Evolutionary conservation across 2,797 vertebrate genomes (phyloP), one percentile per base, ranked within the genome.

Genomic region (Rhodeus uyekii): DNA sequence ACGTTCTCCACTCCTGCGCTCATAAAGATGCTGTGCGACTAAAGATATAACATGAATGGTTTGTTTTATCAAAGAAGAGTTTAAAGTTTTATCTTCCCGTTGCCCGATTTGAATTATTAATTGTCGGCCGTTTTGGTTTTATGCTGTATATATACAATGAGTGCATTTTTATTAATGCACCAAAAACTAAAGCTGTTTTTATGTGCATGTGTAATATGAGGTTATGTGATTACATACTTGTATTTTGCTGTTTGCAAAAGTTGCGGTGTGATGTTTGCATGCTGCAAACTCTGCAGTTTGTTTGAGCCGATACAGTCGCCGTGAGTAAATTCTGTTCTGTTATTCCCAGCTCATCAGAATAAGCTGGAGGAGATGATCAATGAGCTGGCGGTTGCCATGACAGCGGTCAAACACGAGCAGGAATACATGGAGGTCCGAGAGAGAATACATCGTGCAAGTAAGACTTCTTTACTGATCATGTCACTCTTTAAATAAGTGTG

Each of bases 381-480:
- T 1, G 98, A 99, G 88, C 90, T 99, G 76, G 98, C 98, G 0
- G 97, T 99, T 83, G 96, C 98, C 1, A 99, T 99, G 98, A 99
- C 98, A 0, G 98, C 98, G 0, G 98, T 99, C 4, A 99, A 99
- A 89, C 98, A 99, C 0, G 98, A 99, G 87, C 98, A 99, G 92
- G 98, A 99, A 90, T 99, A 99, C 95, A 99, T 99, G 98, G 98
- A 99, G 93, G 98, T 99, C n/a, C 97, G 98, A 8, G 98, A 99
- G 93, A 96, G 98, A 86, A 98, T 99, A 97, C 98, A 99, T 92
- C 96, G 98, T 96, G 96, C 97, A 86, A 97, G 98, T 99, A 93
- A 46, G 97, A 88, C n/a, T 18, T n/a, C 19, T 48, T 2, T 8
- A 2, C 24, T 22, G 1, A 14, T 34, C 27, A 5, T 46, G 5